These are phyloP conservation scores for Discoglossus pictus DNA, from an alignment of 2,797 vertebrate genomes.

Conservation along the genomic window DNA sequence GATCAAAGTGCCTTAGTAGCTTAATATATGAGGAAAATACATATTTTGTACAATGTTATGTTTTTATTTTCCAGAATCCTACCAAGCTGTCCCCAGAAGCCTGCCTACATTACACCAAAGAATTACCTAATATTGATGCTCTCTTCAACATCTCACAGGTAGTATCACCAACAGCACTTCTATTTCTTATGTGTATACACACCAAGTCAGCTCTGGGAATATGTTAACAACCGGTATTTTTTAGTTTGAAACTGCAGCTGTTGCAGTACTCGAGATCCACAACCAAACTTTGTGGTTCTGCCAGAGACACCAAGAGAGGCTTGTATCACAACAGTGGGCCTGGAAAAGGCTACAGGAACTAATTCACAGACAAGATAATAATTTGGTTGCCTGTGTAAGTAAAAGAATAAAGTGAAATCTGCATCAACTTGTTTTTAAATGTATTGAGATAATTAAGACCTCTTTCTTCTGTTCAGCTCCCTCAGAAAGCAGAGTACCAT, in stretches of 20 bases:
- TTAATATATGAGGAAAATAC: too few relatives aligned
- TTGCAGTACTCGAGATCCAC: neutral
- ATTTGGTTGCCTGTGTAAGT: slow-evolving; percentile 13
- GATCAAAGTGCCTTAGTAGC: too few relatives aligned
- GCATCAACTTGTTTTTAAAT: neutral
- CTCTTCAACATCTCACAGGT: slow-evolving; percentile 4
- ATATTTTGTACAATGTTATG: too few relatives aligned
- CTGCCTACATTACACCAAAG: neutral
- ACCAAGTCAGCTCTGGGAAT: too few relatives aligned
- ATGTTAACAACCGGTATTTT: neutral
- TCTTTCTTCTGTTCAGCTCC: neutral
- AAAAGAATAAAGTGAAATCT: too few relatives aligned
- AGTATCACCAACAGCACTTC: too few relatives aligned
- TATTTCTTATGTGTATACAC: too few relatives aligned
- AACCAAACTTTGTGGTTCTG: neutral
- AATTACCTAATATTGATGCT: neutral
- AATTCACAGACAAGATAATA: neutral
- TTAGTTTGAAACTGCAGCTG: neutral
- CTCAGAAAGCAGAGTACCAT: neutral
- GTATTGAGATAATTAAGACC: neutral
- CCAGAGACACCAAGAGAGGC: neutral
- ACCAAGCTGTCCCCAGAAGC: neutral
- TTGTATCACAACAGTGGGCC: neutral
- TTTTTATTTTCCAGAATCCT: neutral
- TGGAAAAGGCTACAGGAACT: neutral